Evolutionary conservation across 2,797 vertebrate species (phyloP).

Genomic region (Heliangelus exortis): DNA sequence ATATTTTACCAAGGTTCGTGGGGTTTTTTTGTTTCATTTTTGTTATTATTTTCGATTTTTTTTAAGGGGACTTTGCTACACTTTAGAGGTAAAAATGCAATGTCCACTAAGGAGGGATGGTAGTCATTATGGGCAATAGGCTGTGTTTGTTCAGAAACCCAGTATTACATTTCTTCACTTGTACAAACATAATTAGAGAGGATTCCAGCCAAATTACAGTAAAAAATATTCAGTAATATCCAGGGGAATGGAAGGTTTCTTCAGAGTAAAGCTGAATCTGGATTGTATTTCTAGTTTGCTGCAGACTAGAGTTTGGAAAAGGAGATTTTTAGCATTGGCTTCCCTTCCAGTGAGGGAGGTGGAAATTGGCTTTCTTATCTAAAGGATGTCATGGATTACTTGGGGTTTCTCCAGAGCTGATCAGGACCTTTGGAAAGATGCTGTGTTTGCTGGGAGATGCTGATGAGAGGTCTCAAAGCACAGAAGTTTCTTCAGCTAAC

Average conservation of each 20-base stretch:
- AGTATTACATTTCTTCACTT: background rate
- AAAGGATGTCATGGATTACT: background rate
- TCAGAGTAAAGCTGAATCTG: background rate
- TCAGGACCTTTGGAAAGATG: background rate
- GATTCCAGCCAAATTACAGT: background rate
- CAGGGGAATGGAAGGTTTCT: background rate
- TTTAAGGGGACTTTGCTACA: background rate
- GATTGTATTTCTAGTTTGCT: background rate
- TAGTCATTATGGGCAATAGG: background rate
- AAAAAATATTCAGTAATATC: background rate
- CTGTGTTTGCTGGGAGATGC: background rate
- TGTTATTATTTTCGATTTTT: too few species aligned
- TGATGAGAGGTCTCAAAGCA: background rate
- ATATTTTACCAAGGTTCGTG: background rate
- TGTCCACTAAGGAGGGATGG: rapidly evolving
- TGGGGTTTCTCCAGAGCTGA: background rate
- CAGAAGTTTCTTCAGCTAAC: background rate
- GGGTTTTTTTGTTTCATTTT: too few species aligned
- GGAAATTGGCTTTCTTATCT: background rate
- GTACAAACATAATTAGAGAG: background rate
- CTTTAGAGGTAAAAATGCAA: background rate
- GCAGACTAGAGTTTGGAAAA: background rate
- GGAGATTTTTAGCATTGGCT: background rate
- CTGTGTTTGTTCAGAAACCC: background rate
- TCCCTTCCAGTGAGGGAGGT: background rate